Conservation (phyloP, 2,113 vertebrate genomes). For the Chaetodon auriga region DNA sequence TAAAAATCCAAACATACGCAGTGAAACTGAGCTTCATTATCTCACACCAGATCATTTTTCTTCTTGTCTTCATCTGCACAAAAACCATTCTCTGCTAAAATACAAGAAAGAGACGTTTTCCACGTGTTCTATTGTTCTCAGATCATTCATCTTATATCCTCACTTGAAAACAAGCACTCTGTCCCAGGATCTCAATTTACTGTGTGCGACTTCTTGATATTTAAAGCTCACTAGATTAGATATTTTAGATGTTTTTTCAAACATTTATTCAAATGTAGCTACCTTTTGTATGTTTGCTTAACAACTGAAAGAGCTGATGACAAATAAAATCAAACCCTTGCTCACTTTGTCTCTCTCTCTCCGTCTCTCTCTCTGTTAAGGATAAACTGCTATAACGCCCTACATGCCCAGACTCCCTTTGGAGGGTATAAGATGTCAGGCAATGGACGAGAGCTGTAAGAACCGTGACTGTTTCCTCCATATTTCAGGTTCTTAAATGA, state of each 20-base stretch:
- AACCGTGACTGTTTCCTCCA: not conserved
- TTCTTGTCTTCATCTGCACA: too few relatives aligned
- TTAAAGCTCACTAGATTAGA: too few relatives aligned
- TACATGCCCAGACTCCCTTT: slow-evolving; percentile 93
- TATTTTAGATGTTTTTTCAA: too few relatives aligned
- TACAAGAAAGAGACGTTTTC: too few relatives aligned
- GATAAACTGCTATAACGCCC: slow-evolving; percentile 97
- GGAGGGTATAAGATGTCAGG: slow-evolving; percentile 98
- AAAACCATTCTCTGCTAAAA: too few relatives aligned
- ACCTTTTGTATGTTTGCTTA: not conserved
- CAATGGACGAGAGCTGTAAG: slow-evolving; percentile 97
- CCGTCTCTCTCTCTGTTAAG: slow-evolving; percentile 68
- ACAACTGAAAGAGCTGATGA: not conserved
- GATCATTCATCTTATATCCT: too few relatives aligned
- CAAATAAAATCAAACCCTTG: not conserved
- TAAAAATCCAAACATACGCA: not conserved
- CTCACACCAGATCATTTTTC: not conserved
- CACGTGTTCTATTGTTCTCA: too few relatives aligned
- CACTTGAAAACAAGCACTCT: too few relatives aligned
- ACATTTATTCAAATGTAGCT: not conserved
- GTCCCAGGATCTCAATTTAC: too few relatives aligned
- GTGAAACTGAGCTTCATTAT: not conserved
- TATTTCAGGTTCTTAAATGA: not conserved
- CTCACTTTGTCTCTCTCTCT: not conserved
- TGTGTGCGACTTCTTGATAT: too few relatives aligned